A percentile compares a stretch with the other conserved stretches of the same genome.
Conservation (phyloP, 2,113 vertebrate genomes). For the Lophotis ruficrista region DNA sequence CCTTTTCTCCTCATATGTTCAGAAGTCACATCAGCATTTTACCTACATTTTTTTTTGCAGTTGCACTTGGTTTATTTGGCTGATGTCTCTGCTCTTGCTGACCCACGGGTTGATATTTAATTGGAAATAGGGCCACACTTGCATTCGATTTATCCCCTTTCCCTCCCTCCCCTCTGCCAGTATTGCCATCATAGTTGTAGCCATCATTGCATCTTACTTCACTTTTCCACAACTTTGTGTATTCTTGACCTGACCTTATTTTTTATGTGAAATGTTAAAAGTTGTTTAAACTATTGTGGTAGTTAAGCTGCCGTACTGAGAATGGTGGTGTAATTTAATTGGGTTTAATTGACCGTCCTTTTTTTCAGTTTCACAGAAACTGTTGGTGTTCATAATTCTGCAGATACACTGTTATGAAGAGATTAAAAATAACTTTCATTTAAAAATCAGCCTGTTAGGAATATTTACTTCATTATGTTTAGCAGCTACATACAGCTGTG, state of each 20-base stretch:
- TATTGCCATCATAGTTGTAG: not conserved
- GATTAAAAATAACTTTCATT: not conserved
- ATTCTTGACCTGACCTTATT: not conserved
- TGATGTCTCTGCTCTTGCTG: not conserved
- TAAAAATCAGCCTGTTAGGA: not conserved
- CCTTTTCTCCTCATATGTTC: accelerated
- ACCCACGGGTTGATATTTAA: not conserved
- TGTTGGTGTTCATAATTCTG: not conserved
- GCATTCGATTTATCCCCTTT: not conserved
- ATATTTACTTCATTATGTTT: not conserved
- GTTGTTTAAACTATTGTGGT: not conserved
- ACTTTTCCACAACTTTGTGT: not conserved
- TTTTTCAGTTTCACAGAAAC: not conserved
- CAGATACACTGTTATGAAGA: not conserved
- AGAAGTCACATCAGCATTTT: not conserved
- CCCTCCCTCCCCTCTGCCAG: not conserved
- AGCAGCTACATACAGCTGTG: not conserved
- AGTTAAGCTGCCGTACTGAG: not conserved
- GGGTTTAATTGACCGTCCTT: not conserved
- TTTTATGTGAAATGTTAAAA: not conserved
- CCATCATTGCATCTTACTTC: not conserved
- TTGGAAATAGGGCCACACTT: not conserved
- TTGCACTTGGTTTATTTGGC: not conserved
- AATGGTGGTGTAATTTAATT: not conserved
- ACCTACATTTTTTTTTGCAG: not conserved